Evolutionary conservation across 2,797 vertebrate genomes (phyloP).

Genomic region (Myiothlypis chrysogaster): DNA sequence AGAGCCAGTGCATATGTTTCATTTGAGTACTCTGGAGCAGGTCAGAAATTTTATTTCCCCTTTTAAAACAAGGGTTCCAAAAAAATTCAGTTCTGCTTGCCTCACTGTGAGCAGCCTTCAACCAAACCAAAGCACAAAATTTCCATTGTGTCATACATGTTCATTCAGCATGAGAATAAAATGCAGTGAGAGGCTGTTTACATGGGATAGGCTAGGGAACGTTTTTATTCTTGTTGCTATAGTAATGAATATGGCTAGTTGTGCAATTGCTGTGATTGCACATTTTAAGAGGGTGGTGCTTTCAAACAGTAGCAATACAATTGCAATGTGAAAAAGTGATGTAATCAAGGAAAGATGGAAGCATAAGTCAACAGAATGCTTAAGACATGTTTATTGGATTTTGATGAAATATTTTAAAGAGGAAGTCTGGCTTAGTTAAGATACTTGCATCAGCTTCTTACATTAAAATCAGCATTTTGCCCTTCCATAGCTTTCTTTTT

Average conservation of each 20-base stretch:
- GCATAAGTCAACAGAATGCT: neutral
- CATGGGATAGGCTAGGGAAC: neutral
- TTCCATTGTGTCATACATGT: neutral
- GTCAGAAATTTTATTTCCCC: neutral
- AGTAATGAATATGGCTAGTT: neutral
- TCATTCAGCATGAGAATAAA: neutral
- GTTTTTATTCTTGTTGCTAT: conserved; percentile 16
- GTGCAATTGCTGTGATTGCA: neutral
- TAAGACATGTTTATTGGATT: neutral
- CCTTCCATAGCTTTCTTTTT: neutral
- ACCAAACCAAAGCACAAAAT: neutral
- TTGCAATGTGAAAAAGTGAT: neutral
- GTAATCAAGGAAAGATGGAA: neutral
- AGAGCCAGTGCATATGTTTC: neutral
- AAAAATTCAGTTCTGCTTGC: neutral
- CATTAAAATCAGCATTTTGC: neutral
- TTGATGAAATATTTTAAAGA: neutral
- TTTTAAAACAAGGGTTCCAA: neutral
- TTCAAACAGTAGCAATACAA: neutral
- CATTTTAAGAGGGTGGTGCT: neutral
- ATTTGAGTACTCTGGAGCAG: neutral
- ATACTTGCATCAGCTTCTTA: neutral
- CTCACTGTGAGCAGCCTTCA: neutral
- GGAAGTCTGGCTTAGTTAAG: neutral
- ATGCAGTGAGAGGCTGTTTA: neutral